phyloP scores from a whole-genome alignment of 2,888 invertebrate genomes.

The Drosophila antonietae region DNA sequence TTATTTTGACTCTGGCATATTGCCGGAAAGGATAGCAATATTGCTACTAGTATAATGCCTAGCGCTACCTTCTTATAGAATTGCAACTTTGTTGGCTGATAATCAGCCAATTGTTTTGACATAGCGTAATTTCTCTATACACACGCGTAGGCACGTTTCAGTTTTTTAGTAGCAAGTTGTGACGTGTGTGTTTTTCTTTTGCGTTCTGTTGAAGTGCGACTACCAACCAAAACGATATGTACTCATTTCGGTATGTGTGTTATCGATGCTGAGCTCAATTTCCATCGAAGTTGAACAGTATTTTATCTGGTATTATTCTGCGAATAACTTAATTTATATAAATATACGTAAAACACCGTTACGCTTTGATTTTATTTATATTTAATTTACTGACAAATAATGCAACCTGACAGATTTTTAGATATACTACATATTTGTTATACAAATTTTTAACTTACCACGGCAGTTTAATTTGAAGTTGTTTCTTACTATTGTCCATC shows the following conservation, averaged over 20 bases:
- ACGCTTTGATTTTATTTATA: not conserved
- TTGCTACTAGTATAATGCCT: slow-evolving; percentile 68
- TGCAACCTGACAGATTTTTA: not conserved
- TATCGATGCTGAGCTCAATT: slow-evolving; percentile 39
- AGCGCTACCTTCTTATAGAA: slow-evolving; percentile 71
- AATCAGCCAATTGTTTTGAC: slow-evolving; percentile 59
- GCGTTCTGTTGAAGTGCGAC: slow-evolving; percentile 18
- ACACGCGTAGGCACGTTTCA: slow-evolving; percentile 31
- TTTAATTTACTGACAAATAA: not conserved
- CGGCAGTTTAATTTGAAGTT: not conserved
- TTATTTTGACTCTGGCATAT: slow-evolving; percentile 86
- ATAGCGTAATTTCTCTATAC: slow-evolving; percentile 37
- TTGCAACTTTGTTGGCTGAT: slow-evolving; percentile 51
- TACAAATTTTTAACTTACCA: not conserved
- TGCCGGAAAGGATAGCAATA: slow-evolving; percentile 82
- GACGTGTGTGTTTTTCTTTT: slow-evolving; percentile 69
- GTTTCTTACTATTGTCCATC: not conserved
- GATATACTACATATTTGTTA: not conserved
- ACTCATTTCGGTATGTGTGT: slow-evolving; percentile 1
- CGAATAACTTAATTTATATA: not conserved
- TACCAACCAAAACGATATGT: slow-evolving; percentile 20
- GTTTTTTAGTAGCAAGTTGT: slow-evolving; percentile 40
- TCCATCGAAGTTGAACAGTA: slow-evolving; percentile 12
- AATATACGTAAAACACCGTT: not conserved
- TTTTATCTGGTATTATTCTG: slow-evolving; percentile 11